Conservation (phyloP, 2,888 invertebrate species). For the Branchipolynoe longqiensis region DNA sequence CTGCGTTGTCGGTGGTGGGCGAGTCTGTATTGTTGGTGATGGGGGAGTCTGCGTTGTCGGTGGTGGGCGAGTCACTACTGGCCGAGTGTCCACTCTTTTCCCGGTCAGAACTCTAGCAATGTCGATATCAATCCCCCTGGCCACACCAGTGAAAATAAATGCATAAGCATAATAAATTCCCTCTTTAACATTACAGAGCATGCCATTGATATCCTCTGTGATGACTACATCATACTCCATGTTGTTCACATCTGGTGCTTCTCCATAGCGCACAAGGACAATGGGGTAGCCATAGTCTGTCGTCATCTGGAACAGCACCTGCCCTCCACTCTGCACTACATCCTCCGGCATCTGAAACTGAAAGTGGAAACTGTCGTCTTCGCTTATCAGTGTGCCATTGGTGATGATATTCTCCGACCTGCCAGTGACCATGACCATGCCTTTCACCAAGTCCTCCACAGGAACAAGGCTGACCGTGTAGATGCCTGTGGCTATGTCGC, state of each 20-base stretch:
- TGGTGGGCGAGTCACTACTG: neutral
- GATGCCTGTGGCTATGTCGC: neutral
- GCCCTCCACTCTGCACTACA: neutral
- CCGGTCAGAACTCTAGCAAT: neutral
- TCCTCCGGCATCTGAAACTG: conserved; percentile 18
- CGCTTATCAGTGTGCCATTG: neutral
- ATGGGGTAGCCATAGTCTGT: conserved; percentile 14
- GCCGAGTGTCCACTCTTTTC: conserved; percentile 28
- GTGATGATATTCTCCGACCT: neutral
- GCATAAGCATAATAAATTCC: conserved; percentile 4
- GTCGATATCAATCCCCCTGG: conserved; percentile 13
- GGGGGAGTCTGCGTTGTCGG: neutral
- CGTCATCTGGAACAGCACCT: conserved; percentile 8
- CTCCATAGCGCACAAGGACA: neutral
- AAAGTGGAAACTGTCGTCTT: neutral
- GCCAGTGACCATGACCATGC: neutral
- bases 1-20: neutral
- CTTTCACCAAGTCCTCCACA: conserved; percentile 11
- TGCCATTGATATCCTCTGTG: neutral
- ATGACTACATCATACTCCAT: neutral
- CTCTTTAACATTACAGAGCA: conserved; percentile 6
- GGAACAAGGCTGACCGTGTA: conserved; percentile 11
- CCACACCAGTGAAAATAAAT: neutral
- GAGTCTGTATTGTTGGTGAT: neutral
- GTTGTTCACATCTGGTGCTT: neutral